phyloP scores from a whole-genome alignment of 1,140 invertebrate species.

The Lordiphosa stackelbergi region DNA sequence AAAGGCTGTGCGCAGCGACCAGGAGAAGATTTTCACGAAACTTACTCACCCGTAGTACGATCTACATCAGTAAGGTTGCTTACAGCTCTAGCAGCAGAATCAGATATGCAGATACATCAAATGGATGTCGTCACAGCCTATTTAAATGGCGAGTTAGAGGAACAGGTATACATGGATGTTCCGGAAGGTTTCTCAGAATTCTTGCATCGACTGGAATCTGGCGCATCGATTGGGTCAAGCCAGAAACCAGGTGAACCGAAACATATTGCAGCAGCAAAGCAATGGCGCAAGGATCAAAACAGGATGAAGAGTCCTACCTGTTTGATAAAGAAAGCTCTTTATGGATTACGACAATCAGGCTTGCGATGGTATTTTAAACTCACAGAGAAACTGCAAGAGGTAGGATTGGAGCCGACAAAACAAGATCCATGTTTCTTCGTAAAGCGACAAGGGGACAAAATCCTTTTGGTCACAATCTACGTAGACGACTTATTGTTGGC shows the following conservation, averaged over 20 bases:
- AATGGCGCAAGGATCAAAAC: not conserved
- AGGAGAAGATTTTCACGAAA: slow-evolving; percentile 16
- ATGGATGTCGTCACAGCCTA: slow-evolving; percentile 23
- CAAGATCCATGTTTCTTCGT: slow-evolving; percentile 27
- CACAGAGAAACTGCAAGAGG: slow-evolving; percentile 20
- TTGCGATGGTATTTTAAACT: slow-evolving; percentile 5
- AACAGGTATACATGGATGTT: slow-evolving; percentile 19
- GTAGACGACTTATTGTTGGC: too few species aligned
- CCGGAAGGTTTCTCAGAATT: slow-evolving; percentile 11
- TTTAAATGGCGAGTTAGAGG: slow-evolving; percentile 18
- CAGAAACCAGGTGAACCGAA: not conserved
- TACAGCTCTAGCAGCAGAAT: slow-evolving; percentile 7
- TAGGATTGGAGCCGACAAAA: slow-evolving; percentile 24
- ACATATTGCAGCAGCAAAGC: slow-evolving; percentile 1
- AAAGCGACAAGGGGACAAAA: slow-evolving; percentile 5
- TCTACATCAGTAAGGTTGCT: slow-evolving; percentile 15
- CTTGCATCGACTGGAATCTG: not conserved
- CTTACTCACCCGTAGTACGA: slow-evolving; percentile 12
- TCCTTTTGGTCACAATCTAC: slow-evolving; percentile 23
- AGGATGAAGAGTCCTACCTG: too few species aligned
- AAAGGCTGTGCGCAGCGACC: slow-evolving; percentile 13
- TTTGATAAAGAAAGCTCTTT: too few species aligned
- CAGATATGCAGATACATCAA: slow-evolving; percentile 13
- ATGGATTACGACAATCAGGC: too few species aligned
- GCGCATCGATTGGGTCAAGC: not conserved